phyloP scores from a whole-genome alignment of 2,113 vertebrate species.

The Campylomormyrus tamandua region DNA sequence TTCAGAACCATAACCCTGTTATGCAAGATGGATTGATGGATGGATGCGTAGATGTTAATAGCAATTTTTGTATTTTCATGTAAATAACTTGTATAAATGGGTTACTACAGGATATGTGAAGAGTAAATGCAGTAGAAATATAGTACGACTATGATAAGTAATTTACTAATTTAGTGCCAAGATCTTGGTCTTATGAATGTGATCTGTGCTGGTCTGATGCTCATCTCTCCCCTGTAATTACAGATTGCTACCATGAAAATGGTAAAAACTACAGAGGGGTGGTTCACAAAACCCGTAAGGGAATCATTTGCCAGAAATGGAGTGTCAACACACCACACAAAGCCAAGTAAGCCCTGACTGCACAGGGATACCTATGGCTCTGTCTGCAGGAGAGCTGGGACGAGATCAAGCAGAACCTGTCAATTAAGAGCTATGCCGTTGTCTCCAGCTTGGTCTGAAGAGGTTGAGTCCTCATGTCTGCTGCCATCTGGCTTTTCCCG shows the following conservation, averaged over 20 bases:
- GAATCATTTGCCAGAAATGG: slow-evolving; percentile 88
- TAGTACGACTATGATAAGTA: neutral
- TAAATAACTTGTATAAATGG: neutral
- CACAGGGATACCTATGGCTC: neutral
- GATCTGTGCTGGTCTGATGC: neutral
- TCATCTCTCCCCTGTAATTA: neutral
- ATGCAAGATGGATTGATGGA: neutral
- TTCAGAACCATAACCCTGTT: neutral
- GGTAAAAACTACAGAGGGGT: slow-evolving; percentile 74
- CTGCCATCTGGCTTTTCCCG: neutral
- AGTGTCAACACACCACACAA: slow-evolving; percentile 67
- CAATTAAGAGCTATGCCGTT: neutral
- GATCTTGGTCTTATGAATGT: neutral
- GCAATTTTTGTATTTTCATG: neutral
- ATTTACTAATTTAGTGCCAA: neutral
- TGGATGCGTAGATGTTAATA: neutral
- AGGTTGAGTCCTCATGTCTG: neutral
- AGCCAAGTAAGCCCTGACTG: slow-evolving; percentile 65
- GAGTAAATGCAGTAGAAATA: neutral
- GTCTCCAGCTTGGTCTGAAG: neutral
- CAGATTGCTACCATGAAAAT: slow-evolving; percentile 81
- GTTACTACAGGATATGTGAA: neutral
- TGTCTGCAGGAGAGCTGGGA: neutral
- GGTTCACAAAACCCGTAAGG: slow-evolving; percentile 83
- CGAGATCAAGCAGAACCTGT: neutral